Evolutionary conservation across 1,140 invertebrate species (phyloP), one percentile per base, ranked within the genome.

Genomic region (Aphidius ervi): DNA sequence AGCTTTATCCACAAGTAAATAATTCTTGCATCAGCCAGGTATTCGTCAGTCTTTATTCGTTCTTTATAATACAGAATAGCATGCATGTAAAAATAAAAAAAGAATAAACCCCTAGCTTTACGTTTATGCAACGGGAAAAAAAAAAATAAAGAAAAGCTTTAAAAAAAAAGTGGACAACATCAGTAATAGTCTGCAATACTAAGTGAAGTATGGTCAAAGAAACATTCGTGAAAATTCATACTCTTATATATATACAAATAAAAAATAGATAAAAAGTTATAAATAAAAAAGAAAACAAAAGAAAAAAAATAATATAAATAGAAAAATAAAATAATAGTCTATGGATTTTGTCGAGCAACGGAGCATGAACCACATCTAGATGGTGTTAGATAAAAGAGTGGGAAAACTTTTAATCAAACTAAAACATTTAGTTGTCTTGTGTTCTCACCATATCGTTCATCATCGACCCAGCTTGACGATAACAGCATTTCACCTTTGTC

Each of bases 361-460:
- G 6, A 23, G 47, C 7, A 20, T 48, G 47, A 9, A 45, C 8
- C 8, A 45, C 43, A 8, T 45, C 43, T 10, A 45, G 43, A 48
- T 9, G 20, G 47, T 20, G 47, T 48, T 48, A 9, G 43, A 48
- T 48, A 48, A 48, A 48, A 20, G 3, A 48, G 47, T n/a, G 20
- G 6, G 47, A 9, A 9, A 48, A 48, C 47, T 48, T 48, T 48
- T 48, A 48, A 48, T 48, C 47, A 48, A 48, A 48, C 47, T 48
- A 23, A 48, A 48, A 48, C 47, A 48, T 48, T 48, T 20, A n/a
- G 47, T 20, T n/a, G 47, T 23, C 47, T 48, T 48, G 7, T 20
- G 47, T 9, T 31, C 4, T 31, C 23, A 31, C 23, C 23, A 31
- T 31, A 31, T 31, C 47, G 20, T 7, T 48, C 6, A 9, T 48